Conservation (phyloP, 2,888 invertebrate genomes). For the Leptarthrus brevirostris region DNA sequence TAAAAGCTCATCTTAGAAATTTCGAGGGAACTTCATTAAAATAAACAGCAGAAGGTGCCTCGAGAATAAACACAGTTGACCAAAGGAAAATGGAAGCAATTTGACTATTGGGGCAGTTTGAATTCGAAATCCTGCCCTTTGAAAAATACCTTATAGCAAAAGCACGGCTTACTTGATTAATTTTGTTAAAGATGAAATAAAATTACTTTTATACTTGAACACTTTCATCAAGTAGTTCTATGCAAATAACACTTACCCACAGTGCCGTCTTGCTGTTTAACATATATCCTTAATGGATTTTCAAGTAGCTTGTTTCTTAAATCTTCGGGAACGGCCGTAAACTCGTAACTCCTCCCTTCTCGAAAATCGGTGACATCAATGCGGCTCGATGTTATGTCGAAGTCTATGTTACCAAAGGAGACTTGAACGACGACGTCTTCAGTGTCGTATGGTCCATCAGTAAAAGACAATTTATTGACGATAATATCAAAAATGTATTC, state of each 20-base stretch:
- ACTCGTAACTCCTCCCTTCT: slow-evolving; percentile 48
- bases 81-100: too few species aligned
- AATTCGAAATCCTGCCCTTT: too few species aligned
- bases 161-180: too few species aligned
- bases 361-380: slow-evolving; percentile 50
- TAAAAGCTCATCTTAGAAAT: too few species aligned
- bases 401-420: slow-evolving; percentile 46
- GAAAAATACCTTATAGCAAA: too few species aligned
- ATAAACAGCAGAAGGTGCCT: too few species aligned
- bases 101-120: too few species aligned
- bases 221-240: too few species aligned
- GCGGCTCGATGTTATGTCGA: slow-evolving; percentile 47
- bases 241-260: neutral
- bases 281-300: slow-evolving; percentile 24
- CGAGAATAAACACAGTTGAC: too few species aligned
- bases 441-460: slow-evolving; percentile 4
- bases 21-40: too few species aligned
- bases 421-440: slow-evolving; percentile 36
- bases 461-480: slow-evolving; percentile 48
- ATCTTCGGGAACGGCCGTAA: slow-evolving; percentile 21
- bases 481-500: slow-evolving; percentile 48
- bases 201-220: too few species aligned
- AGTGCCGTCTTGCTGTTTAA: neutral
- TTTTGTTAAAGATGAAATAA: too few species aligned
- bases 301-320: slow-evolving; percentile 12